Evolutionary conservation across 2,888 invertebrate species (phyloP), one percentile per base, ranked within the genome.

Genomic region (Nectonema munidae): DNA sequence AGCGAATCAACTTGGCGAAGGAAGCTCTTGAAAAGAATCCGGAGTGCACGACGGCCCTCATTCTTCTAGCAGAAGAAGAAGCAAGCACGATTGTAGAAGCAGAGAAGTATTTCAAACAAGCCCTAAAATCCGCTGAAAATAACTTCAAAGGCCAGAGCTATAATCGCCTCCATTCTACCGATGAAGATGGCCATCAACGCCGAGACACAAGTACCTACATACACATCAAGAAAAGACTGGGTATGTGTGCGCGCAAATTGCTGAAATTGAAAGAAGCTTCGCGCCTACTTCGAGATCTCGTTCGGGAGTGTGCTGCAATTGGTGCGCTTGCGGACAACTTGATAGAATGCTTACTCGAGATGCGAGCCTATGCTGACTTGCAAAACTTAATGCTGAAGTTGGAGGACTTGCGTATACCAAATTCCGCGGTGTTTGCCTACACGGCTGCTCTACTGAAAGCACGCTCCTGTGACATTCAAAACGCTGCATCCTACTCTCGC

Each of bases 221-320:
- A 50, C 89, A 86, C 55, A 71, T 83, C 39, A 73, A 76, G 56
- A 64, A 86, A 40, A 64, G 89, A 43, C 57, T 81, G 42, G 89
- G 83, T n/a, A 83, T 86, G 83, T 86, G 83, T 59, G 75, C 79
- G 21, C 64, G 86, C 41, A 77, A 81, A 50, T 61, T 86, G 40
- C 81, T 83, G 9, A 71, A 77, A 48, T 61, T 83, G 44, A 74
- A 79, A 55, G 86, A 86, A 58, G 77, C 83, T 1, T 71, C 81
- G 18, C 81, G 89, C 55, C 71, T 79, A 65, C 83, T 86, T 63
- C 66, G 83, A 50, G 86, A 89, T 61, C 62, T 65, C 51, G 52
- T 57, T 50, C 11, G 29, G 33, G n/a, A n/a, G n/a, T n/a, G n/a
- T n/a, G n/a, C n/a, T n/a, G n/a, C n/a, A n/a, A n/a, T n/a, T n/a